phyloP scores from a whole-genome alignment of 1,140 invertebrate genomes.

The Rhagoletis pomonella region DNA sequence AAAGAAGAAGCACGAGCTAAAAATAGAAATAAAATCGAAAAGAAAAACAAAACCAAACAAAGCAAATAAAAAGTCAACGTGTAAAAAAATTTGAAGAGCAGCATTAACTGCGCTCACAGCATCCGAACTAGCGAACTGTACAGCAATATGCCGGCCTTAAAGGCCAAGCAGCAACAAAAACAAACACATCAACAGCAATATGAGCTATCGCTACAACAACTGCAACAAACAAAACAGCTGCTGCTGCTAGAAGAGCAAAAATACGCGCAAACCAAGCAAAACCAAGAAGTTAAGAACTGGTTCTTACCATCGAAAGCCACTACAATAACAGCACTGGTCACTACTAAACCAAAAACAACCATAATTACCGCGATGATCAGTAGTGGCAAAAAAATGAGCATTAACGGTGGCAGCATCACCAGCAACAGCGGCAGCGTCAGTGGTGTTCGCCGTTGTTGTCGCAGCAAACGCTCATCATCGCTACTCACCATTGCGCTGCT shows the following conservation, averaged over 20 bases:
- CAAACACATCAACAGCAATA: too few relatives aligned
- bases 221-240: background rate
- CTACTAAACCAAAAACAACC: slow-evolving; percentile 17
- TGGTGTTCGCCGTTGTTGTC: background rate
- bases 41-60: slow-evolving; percentile 30
- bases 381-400: slow-evolving; percentile 28
- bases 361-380: slow-evolving; percentile 9
- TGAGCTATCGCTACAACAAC: too few relatives aligned
- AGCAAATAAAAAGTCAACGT: slow-evolving; percentile 11
- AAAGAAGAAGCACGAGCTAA: background rate
- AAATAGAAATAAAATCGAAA: background rate
- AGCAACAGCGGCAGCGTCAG: background rate
- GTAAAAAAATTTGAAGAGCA: slow-evolving; percentile 39
- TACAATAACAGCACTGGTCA: background rate
- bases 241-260: slow-evolving; percentile 48
- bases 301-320: slow-evolving; percentile 53
- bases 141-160: slow-evolving; percentile 59
- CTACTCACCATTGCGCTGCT: slow-evolving; percentile 47
- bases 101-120: slow-evolving; percentile 7
- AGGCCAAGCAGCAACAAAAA: slow-evolving; percentile 57
- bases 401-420: slow-evolving; percentile 25
- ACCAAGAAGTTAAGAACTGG: slow-evolving; percentile 42
- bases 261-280: too few relatives aligned
- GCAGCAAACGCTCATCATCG: slow-evolving; percentile 15
- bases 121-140: slow-evolving; percentile 23